These are phyloP conservation scores for Syrrhaptes paradoxus DNA, from an alignment of 2,113 vertebrate genomes.

Conservation along the genomic window DNA sequence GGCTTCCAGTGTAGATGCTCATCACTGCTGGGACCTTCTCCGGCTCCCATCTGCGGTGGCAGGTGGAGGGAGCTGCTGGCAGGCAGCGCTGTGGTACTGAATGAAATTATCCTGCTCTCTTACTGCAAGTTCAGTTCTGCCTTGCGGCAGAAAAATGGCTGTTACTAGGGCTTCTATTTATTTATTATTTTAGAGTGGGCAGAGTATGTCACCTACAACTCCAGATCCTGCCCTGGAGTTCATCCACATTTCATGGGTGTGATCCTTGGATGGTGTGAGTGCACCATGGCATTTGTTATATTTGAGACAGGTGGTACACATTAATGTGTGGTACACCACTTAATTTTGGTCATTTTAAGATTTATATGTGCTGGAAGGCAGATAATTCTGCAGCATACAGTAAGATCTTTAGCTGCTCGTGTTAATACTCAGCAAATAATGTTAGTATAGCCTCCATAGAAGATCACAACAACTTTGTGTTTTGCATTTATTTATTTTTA, in stretches of 20 bases:
- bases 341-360: neutral
- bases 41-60: neutral
- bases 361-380: neutral
- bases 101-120: neutral
- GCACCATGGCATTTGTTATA: neutral
- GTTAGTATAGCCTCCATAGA: neutral
- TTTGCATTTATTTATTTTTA: neutral
- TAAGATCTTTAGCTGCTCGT: neutral
- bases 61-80: neutral
- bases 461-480: neutral
- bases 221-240: neutral
- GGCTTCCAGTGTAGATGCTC: neutral
- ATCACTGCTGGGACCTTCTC: neutral
- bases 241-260: neutral
- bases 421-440: neutral
- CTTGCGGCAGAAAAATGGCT: neutral
- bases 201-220: neutral
- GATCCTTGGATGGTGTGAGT: neutral
- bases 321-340: no score
- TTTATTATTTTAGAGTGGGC: neutral
- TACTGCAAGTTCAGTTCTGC: neutral
- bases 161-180: neutral
- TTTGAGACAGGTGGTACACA: neutral
- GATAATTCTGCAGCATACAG: neutral
- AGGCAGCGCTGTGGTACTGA: neutral